Evolutionary conservation across 2,888 invertebrate species (phyloP).

Genomic region (Ditula angustiorana): DNA sequence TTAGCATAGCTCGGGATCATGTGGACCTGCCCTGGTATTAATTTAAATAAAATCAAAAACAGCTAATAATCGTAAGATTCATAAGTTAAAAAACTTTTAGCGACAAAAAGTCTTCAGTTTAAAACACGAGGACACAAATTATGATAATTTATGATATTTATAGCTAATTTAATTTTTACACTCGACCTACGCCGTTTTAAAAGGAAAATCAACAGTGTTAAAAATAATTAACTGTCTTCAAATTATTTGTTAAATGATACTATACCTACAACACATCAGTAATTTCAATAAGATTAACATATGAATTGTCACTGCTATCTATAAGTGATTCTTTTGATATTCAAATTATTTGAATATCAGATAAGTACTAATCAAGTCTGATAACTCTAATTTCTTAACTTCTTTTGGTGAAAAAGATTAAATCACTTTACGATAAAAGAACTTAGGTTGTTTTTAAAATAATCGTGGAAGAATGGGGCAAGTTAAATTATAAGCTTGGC

Average conservation of each 20-base stretch:
- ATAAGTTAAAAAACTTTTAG: no score
- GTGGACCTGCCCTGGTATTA: no score
- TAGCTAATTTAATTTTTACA: background rate
- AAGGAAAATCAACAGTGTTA: background rate
- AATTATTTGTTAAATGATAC: slow-evolving; percentile 3
- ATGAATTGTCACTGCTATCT: slow-evolving; percentile 5
- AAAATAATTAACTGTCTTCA: slow-evolving; percentile 3
- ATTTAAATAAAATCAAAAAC: no score
- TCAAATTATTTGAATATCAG: slow-evolving; percentile 2
- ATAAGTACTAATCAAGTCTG: background rate
- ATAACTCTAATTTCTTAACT: background rate
- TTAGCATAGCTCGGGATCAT: no score
- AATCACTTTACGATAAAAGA: no score
- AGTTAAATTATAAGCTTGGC: no score
- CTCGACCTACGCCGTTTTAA: background rate
- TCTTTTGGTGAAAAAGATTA: background rate
- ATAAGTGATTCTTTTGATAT: slow-evolving; percentile 12
- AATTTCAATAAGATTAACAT: slow-evolving; percentile 20
- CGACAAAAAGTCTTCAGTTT: no score
- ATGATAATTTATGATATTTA: background rate
- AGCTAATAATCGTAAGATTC: no score
- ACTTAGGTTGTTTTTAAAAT: no score
- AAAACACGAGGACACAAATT: no score
- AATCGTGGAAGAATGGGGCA: no score
- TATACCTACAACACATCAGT: background rate